Evolutionary conservation across 1,140 invertebrate genomes (phyloP), one percentile per base, ranked within the genome.

Genomic region (Heliconius himera): DNA sequence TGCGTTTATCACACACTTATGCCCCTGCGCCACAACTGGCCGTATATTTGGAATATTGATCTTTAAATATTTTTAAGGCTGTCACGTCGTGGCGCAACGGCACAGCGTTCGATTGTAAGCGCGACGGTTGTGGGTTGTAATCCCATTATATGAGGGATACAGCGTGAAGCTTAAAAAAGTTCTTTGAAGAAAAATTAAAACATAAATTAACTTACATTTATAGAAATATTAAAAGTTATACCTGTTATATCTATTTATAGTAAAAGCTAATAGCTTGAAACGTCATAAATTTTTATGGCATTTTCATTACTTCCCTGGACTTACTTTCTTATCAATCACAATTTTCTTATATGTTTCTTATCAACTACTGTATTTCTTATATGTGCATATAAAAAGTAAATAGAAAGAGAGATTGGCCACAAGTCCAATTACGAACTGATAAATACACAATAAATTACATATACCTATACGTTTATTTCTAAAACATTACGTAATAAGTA

Each of bases 291-390:
- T 20, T 60, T 22, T 60, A 60, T 22, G 54, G 8, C 54, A 60
- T 60, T 60, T 60, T 60, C n/a, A 26, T 60, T 51, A 51, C 18
- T 51, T 51, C 18, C 49, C 18, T 51, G 49, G 8, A 29, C 13
- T n/a, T n/a, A n/a, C n/a, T 66, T 66, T 66, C 60, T 66, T 66
- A 66, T 66, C 60, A 66, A 29, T 66, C 26, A 16, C 16, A 22
- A 29, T 66, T 66, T 66, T 66, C n/a, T 26, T 22, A 9, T 60
- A 22, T 26, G 9, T 9, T 11, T 60, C 8, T 60, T 60, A 60
- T 60, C 56, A 60, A 22, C 9, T 22, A 60, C 56, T 22, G 0
- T 60, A 26, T 60, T 60, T 22, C 13, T 60, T n/a, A 9, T 56
- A 56, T 56, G 9, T 22, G 4, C 13, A 13, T 16, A 46, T 46